Base-by-base conservation (phyloP, 2,888 invertebrate genomes). In the Nineta flava region DNA sequence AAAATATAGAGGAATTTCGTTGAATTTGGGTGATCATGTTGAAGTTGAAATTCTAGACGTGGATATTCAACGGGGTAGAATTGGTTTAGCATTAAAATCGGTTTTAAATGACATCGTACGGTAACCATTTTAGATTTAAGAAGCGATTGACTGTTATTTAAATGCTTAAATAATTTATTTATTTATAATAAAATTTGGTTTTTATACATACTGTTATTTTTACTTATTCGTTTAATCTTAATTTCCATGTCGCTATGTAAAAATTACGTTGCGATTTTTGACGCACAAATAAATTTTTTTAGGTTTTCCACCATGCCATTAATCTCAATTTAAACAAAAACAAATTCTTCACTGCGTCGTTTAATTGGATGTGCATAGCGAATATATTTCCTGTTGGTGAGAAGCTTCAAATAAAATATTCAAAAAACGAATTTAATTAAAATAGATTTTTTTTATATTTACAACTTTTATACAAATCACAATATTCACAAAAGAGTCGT, bases 21-120 rank as follows among this genome's bases (percentile, higher is more conserved):
- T 83, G 0, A 75, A 74, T 57, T 66, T 86, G 13, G 85, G 85
- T 1, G 81, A 86, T 61, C 70, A 77, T 38, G 77, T 86, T 0
- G 74, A 80, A 43, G 81, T 81, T 2, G 76, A 74, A 19, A 77
- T 87, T 3, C 57, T 76, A 1, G 67, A 68, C 41, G 63, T 82
- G 7, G 77, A 82, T 17, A 64, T 72, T 51, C 67, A 71, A 9
- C 76, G 70, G 9, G 62, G 72, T 54, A 74, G 77, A 53, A 70
- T 86, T 55, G 54, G 58, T 15, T 54, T 68, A 49, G 54, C 59
- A 55, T 44, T 49, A 44, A 17, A 35, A 34, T 40, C 44, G 9
- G 32, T 49, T 10, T 19, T 49, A 19, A 38, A 35, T 26, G 26
- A 7, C 2, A 6, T 7, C 26, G 26, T 26, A 7, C 7, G 15